A percentile compares a stretch with the other conserved stretches of the same genome.
Conservation (phyloP, 2,797 vertebrate genomes). For the Hydrolagus colliei region DNA sequence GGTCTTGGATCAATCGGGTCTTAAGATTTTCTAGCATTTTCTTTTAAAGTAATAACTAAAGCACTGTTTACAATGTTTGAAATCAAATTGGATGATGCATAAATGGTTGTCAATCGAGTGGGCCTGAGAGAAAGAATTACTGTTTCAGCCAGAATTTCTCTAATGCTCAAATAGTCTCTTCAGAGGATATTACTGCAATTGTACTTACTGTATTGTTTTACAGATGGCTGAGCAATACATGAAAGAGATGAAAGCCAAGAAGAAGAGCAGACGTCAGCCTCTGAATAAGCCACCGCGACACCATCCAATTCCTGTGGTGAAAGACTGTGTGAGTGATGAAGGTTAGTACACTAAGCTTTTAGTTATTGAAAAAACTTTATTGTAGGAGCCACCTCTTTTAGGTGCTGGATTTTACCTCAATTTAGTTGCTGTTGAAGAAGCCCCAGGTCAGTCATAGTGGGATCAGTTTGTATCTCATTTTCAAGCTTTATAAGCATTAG, state of each 20-base stretch:
- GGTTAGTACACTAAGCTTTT: conserved; percentile 50
- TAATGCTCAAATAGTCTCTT: neutral
- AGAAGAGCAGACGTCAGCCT: conserved; percentile 73
- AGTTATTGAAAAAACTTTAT: neutral
- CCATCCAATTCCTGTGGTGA: conserved; percentile 72
- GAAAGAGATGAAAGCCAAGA: conserved; percentile 62
- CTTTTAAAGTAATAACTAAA: neutral
- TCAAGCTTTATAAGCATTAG: neutral
- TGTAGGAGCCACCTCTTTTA: neutral
- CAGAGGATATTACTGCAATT: neutral
- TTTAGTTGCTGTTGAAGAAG: neutral
- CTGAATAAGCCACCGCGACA: conserved; percentile 78
- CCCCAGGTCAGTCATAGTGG: neutral
- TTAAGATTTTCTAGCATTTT: neutral
- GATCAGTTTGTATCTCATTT: neutral
- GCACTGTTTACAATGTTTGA: neutral
- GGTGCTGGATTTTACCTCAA: neutral
- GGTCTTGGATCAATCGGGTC: neutral
- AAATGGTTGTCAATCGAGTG: neutral
- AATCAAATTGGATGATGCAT: neutral
- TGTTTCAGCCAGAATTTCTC: too few relatives aligned
- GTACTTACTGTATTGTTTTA: neutral
- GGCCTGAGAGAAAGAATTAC: neutral
- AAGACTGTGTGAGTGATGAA: conserved; percentile 77
- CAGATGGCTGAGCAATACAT: conserved; percentile 66